Percentiles rank a stretch among this genome's conserved stretches.
Evolutionary conservation across 2,797 vertebrate species (phyloP).

Genomic region (Channallabes apus): DNA sequence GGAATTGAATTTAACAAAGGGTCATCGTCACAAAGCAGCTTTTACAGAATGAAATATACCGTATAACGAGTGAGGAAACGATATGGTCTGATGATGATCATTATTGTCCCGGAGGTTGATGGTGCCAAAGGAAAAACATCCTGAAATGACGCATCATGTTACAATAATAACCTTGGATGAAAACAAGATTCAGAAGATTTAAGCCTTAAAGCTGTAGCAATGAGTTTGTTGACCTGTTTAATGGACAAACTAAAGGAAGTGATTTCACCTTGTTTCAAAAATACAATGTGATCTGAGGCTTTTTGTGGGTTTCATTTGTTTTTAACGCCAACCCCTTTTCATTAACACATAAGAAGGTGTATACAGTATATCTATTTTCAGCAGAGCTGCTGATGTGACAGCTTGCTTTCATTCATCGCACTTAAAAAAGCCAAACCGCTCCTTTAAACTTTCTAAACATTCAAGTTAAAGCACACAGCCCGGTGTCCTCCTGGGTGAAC

Average conservation of each 20-base stretch:
- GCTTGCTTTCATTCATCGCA: background rate
- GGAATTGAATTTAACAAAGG: no score
- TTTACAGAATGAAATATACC: no score
- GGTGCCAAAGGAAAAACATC: no score
- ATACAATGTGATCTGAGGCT: background rate
- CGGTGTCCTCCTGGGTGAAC: slow-evolving; percentile 73
- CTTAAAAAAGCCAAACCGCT: no score
- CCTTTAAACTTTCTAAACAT: background rate
- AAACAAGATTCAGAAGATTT: background rate
- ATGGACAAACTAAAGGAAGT: background rate
- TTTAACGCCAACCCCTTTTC: background rate
- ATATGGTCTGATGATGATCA: no score
- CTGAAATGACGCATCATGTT: no score
- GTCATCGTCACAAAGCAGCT: no score
- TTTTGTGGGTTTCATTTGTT: background rate
- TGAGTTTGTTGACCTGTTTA: background rate
- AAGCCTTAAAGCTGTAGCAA: background rate
- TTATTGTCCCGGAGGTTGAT: no score
- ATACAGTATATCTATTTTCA: background rate
- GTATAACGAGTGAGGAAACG: no score
- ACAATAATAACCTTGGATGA: no score
- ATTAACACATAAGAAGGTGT: background rate
- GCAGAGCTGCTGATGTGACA: background rate
- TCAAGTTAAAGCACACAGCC: slow-evolving; percentile 62
- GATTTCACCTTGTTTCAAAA: background rate